phyloP scores from a whole-genome alignment of 2,888 invertebrate genomes.

The Macropis europaea region DNA sequence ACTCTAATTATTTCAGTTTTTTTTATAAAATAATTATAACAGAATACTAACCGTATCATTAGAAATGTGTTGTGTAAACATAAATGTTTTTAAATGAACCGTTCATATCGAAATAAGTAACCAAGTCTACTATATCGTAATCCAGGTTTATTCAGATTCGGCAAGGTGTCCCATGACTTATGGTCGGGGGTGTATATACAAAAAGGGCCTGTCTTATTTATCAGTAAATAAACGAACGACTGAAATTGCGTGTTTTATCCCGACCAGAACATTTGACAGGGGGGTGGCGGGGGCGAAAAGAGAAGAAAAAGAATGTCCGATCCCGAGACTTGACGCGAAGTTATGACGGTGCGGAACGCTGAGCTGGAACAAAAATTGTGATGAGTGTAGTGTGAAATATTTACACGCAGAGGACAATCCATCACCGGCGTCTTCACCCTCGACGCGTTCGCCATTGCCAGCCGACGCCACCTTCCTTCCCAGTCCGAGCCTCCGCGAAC shows the following conservation, averaged over 20 bases:
- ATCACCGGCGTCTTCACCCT: slow-evolving; percentile 64
- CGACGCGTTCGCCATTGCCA: slow-evolving; percentile 56
- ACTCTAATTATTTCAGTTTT: too few species aligned
- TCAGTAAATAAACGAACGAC: too few species aligned
- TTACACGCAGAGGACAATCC: slow-evolving; percentile 74
- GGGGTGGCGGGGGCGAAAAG: slow-evolving; percentile 17
- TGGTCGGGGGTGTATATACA: too few species aligned
- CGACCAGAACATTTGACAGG: slow-evolving; percentile 36
- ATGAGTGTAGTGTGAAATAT: slow-evolving; percentile 76
- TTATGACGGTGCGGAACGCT: slow-evolving; percentile 64
- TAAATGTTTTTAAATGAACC: too few species aligned
- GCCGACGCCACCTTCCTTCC: slow-evolving; percentile 50
- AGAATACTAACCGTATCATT: too few species aligned
- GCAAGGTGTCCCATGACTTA: too few species aligned
- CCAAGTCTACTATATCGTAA: too few species aligned
- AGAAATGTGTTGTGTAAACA: too few species aligned
- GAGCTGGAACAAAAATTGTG: slow-evolving; percentile 70
- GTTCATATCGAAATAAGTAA: too few species aligned
- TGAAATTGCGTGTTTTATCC: slow-evolving; percentile 37
- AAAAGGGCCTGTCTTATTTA: too few species aligned
- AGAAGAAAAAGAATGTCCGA: slow-evolving; percentile 24
- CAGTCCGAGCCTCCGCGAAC: slow-evolving; percentile 47
- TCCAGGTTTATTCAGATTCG: too few species aligned
- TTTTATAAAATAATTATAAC: too few species aligned
- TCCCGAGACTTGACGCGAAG: slow-evolving; percentile 46